Base-by-base conservation (phyloP, 1,140 invertebrate species). In the Oryctes rhinoceros region DNA sequence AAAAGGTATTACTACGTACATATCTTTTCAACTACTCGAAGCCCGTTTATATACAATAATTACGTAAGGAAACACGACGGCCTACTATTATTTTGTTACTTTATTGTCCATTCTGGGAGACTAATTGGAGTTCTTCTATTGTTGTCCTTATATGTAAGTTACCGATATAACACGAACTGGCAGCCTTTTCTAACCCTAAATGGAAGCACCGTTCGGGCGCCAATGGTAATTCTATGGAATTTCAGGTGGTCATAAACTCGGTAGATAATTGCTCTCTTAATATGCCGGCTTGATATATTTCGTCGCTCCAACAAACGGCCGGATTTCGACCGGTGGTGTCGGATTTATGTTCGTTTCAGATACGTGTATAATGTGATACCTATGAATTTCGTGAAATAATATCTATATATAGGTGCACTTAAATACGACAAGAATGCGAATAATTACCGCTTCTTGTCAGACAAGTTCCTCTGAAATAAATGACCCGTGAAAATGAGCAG, bases 81-180 rank as follows among this genome's bases (percentile, higher is more conserved):
- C 20, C 65, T 71, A 71, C 65, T 71, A 71, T 71, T 71, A 71
- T 71, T 71, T 71, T 71, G 24, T 71, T 71, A 37, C 24, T 71
- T 30, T 71, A 71, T 71, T 35, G 20, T 71, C 65, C 65, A 71
- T 71, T 71, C 65, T 71, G 11, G 20, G 65, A 71, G 65, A 71
- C 65, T 71, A 71, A 71, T 71, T 71, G 65, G 65, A 71, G 65
- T 71, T 71, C 65, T 71, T 71, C 65, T 71, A 71, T 71, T 71
- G 65, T 71, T 71, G 65, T 71, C 65, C 65, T 71, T 71, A 71
- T 37, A 71, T 71, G 65, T 30, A 71, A 71, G 65, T 71, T 71
- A 71, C 65, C 65, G 13, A 24, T 71, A 37, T 71, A 71, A 71
- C 65, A 71, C 65, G 65, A 71, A 71, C 65, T 35, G 20, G 24